phyloP scores from a whole-genome alignment of 2,888 invertebrate species.

The Sepioteuthis lessoniana region DNA sequence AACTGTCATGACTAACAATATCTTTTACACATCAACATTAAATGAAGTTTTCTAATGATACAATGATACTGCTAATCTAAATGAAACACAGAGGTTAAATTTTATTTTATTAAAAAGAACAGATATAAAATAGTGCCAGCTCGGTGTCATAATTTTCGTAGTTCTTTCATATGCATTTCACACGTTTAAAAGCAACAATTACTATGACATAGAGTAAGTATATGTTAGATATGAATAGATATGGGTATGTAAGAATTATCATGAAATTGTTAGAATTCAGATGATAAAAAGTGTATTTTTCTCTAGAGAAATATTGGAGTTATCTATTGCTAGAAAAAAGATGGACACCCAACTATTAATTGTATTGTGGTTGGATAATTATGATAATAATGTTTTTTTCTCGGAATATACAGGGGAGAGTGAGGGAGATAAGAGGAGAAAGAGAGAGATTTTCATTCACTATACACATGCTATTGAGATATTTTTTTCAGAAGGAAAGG shows the following conservation, averaged over 20 bases:
- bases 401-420: not conserved
- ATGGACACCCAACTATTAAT: not conserved
- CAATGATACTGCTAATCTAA: not conserved
- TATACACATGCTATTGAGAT: not conserved
- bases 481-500: not conserved
- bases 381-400: not conserved
- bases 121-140: not conserved
- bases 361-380: not conserved
- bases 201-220: not conserved
- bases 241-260: not conserved
- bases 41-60: not conserved
- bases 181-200: too few species aligned
- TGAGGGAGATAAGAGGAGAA: not conserved
- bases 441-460: not conserved
- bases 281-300: too few species aligned
- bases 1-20: not conserved
- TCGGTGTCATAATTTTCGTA: too few species aligned
- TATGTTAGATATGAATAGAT: not conserved
- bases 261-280: not conserved
- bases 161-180: too few species aligned
- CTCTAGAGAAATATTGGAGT: too few species aligned
- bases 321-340: not conserved
- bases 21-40: not conserved
- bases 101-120: not conserved
- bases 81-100: not conserved